These are phyloP conservation scores for Portevinia maculata DNA, from an alignment of 2,888 invertebrate species.

Conservation along the genomic window DNA sequence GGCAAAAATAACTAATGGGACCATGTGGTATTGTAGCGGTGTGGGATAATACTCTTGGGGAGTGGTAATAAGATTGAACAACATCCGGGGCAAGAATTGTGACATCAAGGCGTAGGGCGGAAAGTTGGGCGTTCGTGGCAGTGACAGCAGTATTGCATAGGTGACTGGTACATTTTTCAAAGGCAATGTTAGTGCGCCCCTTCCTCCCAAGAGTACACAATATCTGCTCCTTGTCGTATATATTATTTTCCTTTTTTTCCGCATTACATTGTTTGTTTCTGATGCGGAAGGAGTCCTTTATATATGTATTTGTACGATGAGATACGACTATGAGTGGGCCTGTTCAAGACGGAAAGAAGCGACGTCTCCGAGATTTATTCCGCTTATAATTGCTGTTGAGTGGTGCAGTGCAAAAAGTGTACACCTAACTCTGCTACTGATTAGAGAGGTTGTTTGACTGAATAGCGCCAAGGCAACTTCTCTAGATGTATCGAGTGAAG, in stretches of 20 bases:
- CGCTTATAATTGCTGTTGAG: conserved; percentile 73
- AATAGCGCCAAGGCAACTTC: conserved; percentile 28
- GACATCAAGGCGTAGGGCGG: conserved; percentile 55
- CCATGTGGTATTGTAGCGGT: conserved; percentile 66
- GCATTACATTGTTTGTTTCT: conserved; percentile 53
- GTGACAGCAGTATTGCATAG: conserved; percentile 33
- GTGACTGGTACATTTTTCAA: conserved; percentile 57
- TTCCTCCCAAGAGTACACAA: conserved; percentile 30
- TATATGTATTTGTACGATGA: not conserved
- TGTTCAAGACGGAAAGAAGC: conserved; percentile 62
- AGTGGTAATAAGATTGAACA: conserved; percentile 74
- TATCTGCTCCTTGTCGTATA: conserved; percentile 3
- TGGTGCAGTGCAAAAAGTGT: conserved; percentile 54
- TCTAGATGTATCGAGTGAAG: conserved; percentile 64
- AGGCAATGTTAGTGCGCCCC: conserved; percentile 59
- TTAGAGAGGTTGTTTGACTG: conserved; percentile 68
- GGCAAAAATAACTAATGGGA: conserved; percentile 52
- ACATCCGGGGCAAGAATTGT: conserved; percentile 72
- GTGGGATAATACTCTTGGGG: conserved; percentile 53
- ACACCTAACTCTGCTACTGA: conserved; percentile 61
- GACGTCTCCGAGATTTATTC: conserved; percentile 68
- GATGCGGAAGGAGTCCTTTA: conserved; percentile 16
- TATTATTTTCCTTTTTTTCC: not conserved
- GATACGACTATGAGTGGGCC: not conserved
- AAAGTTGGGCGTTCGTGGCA: conserved; percentile 35